Evolutionary conservation across 1,140 invertebrate species (phyloP).

Genomic region (Drosophila pandora): DNA sequence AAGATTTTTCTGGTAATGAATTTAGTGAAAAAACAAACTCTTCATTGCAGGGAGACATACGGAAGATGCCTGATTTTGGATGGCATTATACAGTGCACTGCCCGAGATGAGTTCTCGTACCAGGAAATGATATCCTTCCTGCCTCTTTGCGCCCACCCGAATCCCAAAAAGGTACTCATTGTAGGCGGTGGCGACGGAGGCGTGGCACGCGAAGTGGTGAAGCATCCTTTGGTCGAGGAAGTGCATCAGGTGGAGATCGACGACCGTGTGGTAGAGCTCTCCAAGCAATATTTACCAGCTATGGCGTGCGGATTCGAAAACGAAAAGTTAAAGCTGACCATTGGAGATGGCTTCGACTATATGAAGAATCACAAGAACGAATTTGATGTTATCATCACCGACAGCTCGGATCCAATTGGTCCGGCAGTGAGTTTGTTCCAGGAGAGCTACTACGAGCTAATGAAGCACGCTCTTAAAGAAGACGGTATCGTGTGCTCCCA

Average conservation of each 20-base stretch:
- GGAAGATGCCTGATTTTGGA: conserved; percentile 96
- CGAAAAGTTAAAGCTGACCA: conserved; percentile 92
- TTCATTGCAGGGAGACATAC: conserved; percentile 89
- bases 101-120: conserved; percentile 98
- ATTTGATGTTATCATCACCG: conserved; percentile 99
- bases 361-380: conserved; percentile 93
- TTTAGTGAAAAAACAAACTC: background rate
- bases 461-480: conserved; percentile 92
- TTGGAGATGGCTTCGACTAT: conserved; percentile 98
- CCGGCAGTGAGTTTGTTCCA: conserved; percentile 90
- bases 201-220: conserved; percentile 96
- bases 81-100: conserved; percentile 98
- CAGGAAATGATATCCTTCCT: conserved; percentile 99
- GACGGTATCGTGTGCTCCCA: conserved; percentile 96
- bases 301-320: conserved; percentile 94
- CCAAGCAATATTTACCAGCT: conserved; percentile 94
- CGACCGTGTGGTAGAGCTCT: conserved; percentile 94
- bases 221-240: conserved; percentile 94
- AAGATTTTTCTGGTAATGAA: background rate
- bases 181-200: conserved; percentile 97
- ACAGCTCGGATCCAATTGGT: conserved; percentile 98
- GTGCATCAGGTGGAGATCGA: conserved; percentile 98
- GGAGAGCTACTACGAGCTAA: conserved; percentile 94
- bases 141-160: conserved; percentile 95
- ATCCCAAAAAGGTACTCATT: conserved; percentile 96